Base-by-base conservation (phyloP, 2,888 invertebrate species). In the Muscina levida region DNA sequence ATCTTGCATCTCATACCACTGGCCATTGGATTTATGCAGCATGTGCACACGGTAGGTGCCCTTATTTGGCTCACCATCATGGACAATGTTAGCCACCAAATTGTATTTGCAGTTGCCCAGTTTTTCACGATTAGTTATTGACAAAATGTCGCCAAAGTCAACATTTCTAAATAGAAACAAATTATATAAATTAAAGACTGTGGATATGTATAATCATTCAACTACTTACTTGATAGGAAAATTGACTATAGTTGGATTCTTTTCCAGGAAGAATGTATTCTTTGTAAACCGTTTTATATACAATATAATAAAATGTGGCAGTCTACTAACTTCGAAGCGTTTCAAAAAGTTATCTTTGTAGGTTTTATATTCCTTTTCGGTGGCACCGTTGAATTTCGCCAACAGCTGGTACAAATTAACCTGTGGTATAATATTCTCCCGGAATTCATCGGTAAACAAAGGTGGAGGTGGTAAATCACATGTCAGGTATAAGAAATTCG, bases 171-270 rank as follows among this genome's bases (percentile, higher is more conserved):
- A 31, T 15, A 59, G 10, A 13, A 53, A 6, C 10, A 24, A 22
- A 37, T 46, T 31, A 65, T 62, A 24, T 3, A 11, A 17, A 24
- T 8, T 53, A 17, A 66, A 26, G 26, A 10, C 22, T n/a, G 10
- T 42, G 8, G 42, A 6, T n/a, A 44, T 22, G 26, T 31, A 46
- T n/a, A 6, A n/a, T 31, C 31, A 31, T 31, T 5, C 3, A 31
- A 10, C 10, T 53, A 93, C 95, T 94, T 92, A 98, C 97, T 97
- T 98, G 79, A 99, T 97, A 2, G 99, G 99, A 90, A 99, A 99
- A 90, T 99, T 99, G 1, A 99, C 99, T 87, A 99, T 99, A 0
- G 99, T 99, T 0, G 98, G 98, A 92, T 99, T 99, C 91, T 99
- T 99, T 90, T 99, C 99, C 17, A 98, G 93, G 87, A 98, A 99